Evolutionary conservation across 2,113 vertebrate genomes (phyloP), one percentile per base, ranked within the genome.

Genomic region (Oncorhynchus tshawytscha): DNA sequence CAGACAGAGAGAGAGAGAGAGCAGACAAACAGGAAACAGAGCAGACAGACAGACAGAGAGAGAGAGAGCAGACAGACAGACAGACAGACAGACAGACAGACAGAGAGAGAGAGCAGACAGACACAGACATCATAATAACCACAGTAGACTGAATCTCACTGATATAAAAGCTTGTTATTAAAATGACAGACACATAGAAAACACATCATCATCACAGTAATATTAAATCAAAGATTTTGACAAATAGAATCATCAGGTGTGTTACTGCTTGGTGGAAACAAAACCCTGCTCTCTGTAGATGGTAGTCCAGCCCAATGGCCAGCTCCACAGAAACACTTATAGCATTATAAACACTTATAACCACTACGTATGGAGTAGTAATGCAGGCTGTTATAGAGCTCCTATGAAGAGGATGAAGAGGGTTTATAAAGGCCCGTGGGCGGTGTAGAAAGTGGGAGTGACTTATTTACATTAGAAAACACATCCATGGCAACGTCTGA

Each of bases 141-240:
- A 54, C 49, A 54, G 49, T 54, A 54, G 12, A 7, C 27, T 6
- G 25, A 67, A 57, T 67, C 51, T 49, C 60, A 86, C 27, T 85
- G 83, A 84, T 89, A 88, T 84, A 90, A 90, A 90, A 82, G 48
- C 68, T 78, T 85, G 86, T 90, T 90, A 90, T 92, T 90, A 87
- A 84, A 84, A 90, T 90, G 83, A 86, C 80, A 84, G 12, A 79
- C 71, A 79, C 39, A 88, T 90, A 91, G 82, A 90, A 92, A 91
- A 91, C 82, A 88, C 83, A 89, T 86, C 86, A 86, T 89, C 90
- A 87, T 82, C 89, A 92, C 39, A 45, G 39, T 45, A 45, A 45
- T 3, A 45, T 45, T 45, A 7, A 45, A 45, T 39, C 34, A 8
- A 39, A 39, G 8, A 39, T 39, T 9, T 8, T 9, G 39, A 39